Conservation (phyloP, 1,140 invertebrate genomes). For the Polyergus mexicanus region DNA sequence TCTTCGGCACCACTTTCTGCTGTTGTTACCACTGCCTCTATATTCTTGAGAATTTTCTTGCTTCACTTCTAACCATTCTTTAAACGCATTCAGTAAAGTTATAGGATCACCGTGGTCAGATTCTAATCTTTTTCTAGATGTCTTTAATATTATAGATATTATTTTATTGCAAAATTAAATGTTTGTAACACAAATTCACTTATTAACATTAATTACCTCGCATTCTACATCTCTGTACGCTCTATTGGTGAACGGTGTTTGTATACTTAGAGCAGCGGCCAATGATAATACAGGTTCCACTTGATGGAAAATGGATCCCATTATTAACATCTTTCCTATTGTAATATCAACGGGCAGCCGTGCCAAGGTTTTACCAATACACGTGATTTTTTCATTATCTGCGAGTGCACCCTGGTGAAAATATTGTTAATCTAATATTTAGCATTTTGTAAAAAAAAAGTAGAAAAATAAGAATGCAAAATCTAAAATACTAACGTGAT, state of each 20-base stretch:
- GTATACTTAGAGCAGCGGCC: constrained; percentile 96
- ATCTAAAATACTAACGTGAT: constrained; percentile 90
- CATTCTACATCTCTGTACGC: constrained; percentile 95
- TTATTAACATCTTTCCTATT: constrained; percentile 98
- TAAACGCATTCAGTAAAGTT: constrained; percentile 95
- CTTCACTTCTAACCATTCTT: constrained; percentile 95
- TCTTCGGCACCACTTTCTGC: constrained; percentile 94
- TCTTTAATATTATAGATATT: constrained; percentile 85
- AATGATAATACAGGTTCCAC: constrained; percentile 97
- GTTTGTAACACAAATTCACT: constrained; percentile 20
- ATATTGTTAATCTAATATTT: constrained; percentile 5
- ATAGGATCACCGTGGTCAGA: constrained; percentile 98
- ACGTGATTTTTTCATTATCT: constrained; percentile 95
- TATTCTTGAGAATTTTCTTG: constrained; percentile 82
- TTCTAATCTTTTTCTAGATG: constrained; percentile 92
- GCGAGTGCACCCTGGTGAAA: constrained; percentile 92
- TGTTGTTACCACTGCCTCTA: constrained; percentile 82
- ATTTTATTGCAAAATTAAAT: constrained; percentile 12
- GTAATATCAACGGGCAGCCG: constrained; percentile 97
- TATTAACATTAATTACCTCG: constrained; percentile 86
- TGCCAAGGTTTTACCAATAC: constrained; percentile 95
- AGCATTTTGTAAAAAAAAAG: constrained; percentile 17
- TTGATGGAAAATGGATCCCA: constrained; percentile 96
- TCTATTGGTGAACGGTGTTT: constrained; percentile 96
- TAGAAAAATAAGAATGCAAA: constrained; percentile 46